Evolutionary conservation across 2,113 vertebrate genomes (phyloP).

Genomic region (crab-eating macaque (Macaca fascicularis)): DNA sequence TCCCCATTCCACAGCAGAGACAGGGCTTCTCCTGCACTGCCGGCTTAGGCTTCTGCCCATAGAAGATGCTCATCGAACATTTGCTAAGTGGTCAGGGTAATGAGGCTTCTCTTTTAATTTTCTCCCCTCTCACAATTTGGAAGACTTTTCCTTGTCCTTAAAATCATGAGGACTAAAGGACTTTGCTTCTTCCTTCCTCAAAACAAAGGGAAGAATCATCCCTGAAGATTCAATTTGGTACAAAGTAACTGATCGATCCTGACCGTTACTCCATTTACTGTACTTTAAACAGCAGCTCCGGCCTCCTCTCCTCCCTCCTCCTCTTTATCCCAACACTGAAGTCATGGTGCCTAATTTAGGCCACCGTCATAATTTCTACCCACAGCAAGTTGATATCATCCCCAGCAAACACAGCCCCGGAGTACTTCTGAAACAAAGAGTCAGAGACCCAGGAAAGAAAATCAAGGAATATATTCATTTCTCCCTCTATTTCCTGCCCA

Average conservation of each 20-base stretch:
- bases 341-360: slow-evolving; percentile 66
- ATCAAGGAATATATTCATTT: neutral
- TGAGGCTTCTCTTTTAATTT: neutral
- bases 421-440: slow-evolving; percentile 12
- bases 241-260: neutral
- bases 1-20: too few species aligned
- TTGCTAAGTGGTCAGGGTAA: neutral
- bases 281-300: neutral
- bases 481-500: neutral
- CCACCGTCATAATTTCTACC: slow-evolving; percentile 56
- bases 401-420: neutral
- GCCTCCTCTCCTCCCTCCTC: neutral
- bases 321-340: slow-evolving; percentile 33
- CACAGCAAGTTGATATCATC: slow-evolving; percentile 59
- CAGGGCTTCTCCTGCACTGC: neutral
- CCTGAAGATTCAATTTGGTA: neutral
- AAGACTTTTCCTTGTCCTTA: slow-evolving; percentile 24
- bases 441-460: neutral
- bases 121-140: neutral
- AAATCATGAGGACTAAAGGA: neutral
- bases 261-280: slow-evolving; percentile 13
- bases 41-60: neutral
- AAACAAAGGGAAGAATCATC: neutral
- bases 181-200: neutral
- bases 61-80: neutral